phyloP scores from a whole-genome alignment of 2,797 vertebrate species.

The Synanceia verrucosa region DNA sequence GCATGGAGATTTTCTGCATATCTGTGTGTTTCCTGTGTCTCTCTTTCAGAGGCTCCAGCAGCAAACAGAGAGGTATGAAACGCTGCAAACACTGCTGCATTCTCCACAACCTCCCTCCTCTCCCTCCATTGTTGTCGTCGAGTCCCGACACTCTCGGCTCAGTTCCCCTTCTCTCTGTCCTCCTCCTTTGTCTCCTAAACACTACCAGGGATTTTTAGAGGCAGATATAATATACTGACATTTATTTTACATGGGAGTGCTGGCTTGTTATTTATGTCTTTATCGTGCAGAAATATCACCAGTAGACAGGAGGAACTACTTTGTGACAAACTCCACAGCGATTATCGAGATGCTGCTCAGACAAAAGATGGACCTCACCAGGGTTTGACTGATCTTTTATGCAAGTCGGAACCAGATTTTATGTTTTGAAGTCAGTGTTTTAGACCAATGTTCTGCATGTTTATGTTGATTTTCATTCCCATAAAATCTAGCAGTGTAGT shows the following conservation, averaged over 20 bases:
- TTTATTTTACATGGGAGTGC: conserved; percentile 1
- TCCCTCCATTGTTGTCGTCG: conserved; percentile 58
- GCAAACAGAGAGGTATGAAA: conserved; percentile 57
- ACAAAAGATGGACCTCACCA: neutral
- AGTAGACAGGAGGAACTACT: neutral
- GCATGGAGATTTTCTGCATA: conserved; percentile 24
- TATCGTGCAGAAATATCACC: neutral
- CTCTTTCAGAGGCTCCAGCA: conserved; percentile 9
- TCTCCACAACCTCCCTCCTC: conserved; percentile 64
- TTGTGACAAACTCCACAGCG: neutral
- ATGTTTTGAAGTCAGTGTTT: neutral
- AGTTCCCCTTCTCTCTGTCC: conserved; percentile 15
- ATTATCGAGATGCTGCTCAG: neutral
- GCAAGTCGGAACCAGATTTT: neutral
- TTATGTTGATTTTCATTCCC: neutral
- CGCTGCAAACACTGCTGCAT: conserved; percentile 75
- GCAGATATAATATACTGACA: neutral
- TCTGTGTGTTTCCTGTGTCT: conserved; percentile 33
- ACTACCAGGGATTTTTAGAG: neutral
- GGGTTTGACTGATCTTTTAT: neutral
- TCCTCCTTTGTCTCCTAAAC: conserved; percentile 14
- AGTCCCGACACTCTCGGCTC: conserved; percentile 50
- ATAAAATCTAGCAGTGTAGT: conserved; percentile 11
- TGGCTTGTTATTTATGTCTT: conserved; percentile 5
- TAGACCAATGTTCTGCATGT: neutral